These are phyloP conservation scores for Pseudopipra pipra DNA, from an alignment of 2,113 vertebrate genomes.

Conservation along the genomic window DNA sequence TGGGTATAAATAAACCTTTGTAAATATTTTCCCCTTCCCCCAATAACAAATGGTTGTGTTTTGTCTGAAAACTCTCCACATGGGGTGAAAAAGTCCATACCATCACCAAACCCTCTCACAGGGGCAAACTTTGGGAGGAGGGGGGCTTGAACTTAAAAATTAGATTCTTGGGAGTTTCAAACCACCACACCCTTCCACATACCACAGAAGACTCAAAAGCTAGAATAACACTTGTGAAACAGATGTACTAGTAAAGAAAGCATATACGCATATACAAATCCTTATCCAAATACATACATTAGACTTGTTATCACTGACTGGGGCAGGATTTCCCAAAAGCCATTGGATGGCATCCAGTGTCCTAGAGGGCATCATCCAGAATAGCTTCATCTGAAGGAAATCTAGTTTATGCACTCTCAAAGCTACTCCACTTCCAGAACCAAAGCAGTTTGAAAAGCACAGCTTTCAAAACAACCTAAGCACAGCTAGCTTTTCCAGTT, in stretches of 20 bases:
- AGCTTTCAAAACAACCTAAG: not conserved
- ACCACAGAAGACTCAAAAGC: not conserved
- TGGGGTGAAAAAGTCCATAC: too few relatives aligned
- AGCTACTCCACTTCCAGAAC: not conserved
- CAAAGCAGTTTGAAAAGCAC: not conserved
- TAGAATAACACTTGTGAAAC: not conserved
- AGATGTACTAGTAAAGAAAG: not conserved
- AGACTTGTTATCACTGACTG: not conserved
- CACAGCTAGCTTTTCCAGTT: not conserved
- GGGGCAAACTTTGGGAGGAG: too few relatives aligned
- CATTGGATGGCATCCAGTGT: not conserved
- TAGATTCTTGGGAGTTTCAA: too few relatives aligned
- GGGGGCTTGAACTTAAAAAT: too few relatives aligned
- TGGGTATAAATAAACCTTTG: too few relatives aligned
- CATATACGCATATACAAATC: accelerated
- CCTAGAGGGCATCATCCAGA: not conserved
- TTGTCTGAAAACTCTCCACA: too few relatives aligned
- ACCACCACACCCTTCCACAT: not conserved
- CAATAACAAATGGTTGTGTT: too few relatives aligned
- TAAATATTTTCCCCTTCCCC: too few relatives aligned
- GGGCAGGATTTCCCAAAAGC: not conserved
- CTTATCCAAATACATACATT: not conserved
- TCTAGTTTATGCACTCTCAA: not conserved
- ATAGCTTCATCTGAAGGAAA: not conserved
- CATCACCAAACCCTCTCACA: too few relatives aligned